Percentiles rank a stretch among this genome's conserved stretches.
Evolutionary conservation across 2,888 invertebrate genomes (phyloP).

Genomic region (Drosophila engyochracea): DNA sequence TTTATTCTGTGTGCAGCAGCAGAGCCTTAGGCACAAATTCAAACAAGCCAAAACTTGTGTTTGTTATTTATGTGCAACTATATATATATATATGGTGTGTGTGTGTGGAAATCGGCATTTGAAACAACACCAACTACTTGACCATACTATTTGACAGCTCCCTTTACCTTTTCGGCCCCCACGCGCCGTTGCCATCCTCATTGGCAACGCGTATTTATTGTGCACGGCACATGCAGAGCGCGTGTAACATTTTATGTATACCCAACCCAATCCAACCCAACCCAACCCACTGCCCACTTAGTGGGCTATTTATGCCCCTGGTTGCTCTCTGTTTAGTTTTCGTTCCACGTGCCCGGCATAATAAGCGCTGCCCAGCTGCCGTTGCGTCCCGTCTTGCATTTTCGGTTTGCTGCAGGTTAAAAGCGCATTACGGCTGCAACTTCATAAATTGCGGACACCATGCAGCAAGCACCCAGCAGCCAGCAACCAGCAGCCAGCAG

Average conservation of each 20-base stretch:
- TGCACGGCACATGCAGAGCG: slow-evolving; percentile 65
- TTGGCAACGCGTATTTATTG: slow-evolving; percentile 70
- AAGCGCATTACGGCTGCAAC: slow-evolving; percentile 77
- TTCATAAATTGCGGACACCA: slow-evolving; percentile 70
- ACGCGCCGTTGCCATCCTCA: background rate
- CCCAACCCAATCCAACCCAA: slow-evolving; percentile 1
- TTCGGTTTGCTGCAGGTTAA: slow-evolving; percentile 70
- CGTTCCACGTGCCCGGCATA: slow-evolving; percentile 73
- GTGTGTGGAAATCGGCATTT: slow-evolving; percentile 43
- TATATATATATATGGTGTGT: slow-evolving; percentile 17
- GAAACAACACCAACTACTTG: slow-evolving; percentile 21
- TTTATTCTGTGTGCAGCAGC: background rate
- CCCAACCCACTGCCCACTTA: slow-evolving; percentile 1
- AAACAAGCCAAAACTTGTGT: slow-evolving; percentile 50
- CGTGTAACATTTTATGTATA: slow-evolving; percentile 72
- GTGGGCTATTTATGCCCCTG: slow-evolving; percentile 63
- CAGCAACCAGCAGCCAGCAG: background rate
- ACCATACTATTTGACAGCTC: slow-evolving; percentile 63
- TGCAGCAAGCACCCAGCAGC: slow-evolving; percentile 11
- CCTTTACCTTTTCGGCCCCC: background rate
- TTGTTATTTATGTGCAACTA: slow-evolving; percentile 61
- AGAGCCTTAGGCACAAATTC: background rate
- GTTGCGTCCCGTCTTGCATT: slow-evolving; percentile 25
- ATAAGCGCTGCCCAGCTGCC: slow-evolving; percentile 51
- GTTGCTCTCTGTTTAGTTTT: slow-evolving; percentile 65